Evolutionary conservation across 2,113 vertebrate genomes (phyloP).

Genomic region (Bettongia penicillata): DNA sequence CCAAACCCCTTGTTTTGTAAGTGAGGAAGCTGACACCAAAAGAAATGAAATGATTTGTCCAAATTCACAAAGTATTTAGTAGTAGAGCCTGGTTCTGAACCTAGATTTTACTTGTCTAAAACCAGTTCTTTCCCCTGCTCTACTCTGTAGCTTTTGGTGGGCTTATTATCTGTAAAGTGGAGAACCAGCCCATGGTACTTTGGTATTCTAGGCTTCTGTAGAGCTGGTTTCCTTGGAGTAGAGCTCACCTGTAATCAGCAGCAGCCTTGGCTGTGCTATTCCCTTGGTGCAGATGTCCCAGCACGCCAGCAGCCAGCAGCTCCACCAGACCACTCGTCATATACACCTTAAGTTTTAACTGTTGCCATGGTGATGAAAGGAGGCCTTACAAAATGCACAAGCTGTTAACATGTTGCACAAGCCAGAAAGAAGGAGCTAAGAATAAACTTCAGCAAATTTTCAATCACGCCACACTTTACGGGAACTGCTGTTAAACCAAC

Average conservation of each 20-base stretch:
- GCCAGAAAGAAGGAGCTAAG: constrained; percentile 83
- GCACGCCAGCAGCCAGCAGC: constrained; percentile 73
- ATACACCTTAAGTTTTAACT: constrained; percentile 85
- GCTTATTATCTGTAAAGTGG: background rate
- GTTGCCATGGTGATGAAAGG: constrained; percentile 85
- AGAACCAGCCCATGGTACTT: constrained; percentile 34
- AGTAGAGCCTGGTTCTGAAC: background rate
- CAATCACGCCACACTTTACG: constrained; percentile 59
- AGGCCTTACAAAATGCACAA: constrained; percentile 87
- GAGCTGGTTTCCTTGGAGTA: constrained; percentile 11
- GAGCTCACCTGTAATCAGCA: constrained; percentile 13
- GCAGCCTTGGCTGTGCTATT: constrained; percentile 46
- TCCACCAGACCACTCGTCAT: constrained; percentile 66
- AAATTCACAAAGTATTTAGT: background rate
- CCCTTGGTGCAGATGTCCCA: constrained; percentile 59
- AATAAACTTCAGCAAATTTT: constrained; percentile 86
- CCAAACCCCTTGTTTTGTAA: background rate
- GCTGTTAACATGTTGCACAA: constrained; percentile 85
- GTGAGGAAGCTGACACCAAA: background rate
- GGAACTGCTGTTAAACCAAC: constrained; percentile 74
- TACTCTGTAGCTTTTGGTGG: background rate
- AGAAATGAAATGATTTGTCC: background rate
- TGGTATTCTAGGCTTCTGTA: background rate
- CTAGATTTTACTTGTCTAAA: background rate
- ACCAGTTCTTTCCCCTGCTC: background rate